Conservation (phyloP, 1,140 invertebrate genomes). For the Drosophila grimshawi region DNA sequence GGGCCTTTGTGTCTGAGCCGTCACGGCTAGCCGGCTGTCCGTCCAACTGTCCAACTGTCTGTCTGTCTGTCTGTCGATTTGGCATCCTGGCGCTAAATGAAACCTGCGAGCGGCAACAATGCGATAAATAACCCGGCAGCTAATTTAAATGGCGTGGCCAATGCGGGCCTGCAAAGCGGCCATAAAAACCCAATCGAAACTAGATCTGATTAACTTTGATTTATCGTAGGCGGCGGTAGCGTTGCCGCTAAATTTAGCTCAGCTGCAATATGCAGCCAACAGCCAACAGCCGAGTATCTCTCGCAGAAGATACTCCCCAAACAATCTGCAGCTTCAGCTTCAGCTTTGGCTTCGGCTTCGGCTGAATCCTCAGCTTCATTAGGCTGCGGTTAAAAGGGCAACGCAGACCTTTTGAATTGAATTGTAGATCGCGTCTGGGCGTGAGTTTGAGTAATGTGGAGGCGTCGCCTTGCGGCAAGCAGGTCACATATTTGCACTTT, state of each 20-base stretch:
- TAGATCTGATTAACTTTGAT: constrained; percentile 82
- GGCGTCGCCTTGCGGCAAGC: constrained; percentile 50
- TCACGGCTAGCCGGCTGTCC: constrained; percentile 21
- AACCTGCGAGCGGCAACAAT: constrained; percentile 76
- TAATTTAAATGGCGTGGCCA: constrained; percentile 75
- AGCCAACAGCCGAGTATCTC: not conserved
- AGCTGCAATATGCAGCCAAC: not conserved
- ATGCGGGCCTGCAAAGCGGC: constrained; percentile 37
- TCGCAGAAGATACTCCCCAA: not conserved
- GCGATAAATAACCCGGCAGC: constrained; percentile 81
- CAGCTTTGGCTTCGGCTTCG: not conserved
- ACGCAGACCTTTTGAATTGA: constrained; percentile 58
- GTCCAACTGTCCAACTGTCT: constrained; percentile 6
- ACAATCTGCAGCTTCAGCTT: not conserved
- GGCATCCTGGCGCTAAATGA: constrained; percentile 80
- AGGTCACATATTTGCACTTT: constrained; percentile 76
- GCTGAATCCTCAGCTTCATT: constrained; percentile 67
- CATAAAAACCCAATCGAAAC: constrained; percentile 80
- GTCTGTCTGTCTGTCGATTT: constrained; percentile 18
- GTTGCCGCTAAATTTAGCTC: constrained; percentile 67
- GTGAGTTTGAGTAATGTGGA: constrained; percentile 77
- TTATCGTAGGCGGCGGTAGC: constrained; percentile 71
- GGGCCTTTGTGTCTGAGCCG: constrained; percentile 73
- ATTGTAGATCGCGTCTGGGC: constrained; percentile 61
- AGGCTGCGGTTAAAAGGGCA: constrained; percentile 64